Evolutionary conservation across 2,888 invertebrate species (phyloP).

Genomic region (Platycnemis pennipes): DNA sequence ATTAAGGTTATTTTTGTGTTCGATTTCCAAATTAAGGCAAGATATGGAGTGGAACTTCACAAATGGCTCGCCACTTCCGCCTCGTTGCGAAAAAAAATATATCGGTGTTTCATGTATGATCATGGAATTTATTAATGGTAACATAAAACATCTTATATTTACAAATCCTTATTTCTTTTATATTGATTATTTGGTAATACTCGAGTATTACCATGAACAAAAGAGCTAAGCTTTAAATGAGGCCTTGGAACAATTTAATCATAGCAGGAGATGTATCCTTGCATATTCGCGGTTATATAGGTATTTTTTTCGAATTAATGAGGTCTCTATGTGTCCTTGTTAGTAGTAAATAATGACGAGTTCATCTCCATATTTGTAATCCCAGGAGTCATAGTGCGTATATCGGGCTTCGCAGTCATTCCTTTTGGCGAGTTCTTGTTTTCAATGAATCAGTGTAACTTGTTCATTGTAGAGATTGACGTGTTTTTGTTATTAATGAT

Average conservation of each 20-base stretch:
- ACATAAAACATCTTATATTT: background rate
- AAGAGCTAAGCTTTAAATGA: background rate
- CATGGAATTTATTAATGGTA: background rate
- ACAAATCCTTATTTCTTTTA: background rate
- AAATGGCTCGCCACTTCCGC: constrained; percentile 66
- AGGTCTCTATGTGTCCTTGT: background rate
- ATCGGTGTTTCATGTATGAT: background rate
- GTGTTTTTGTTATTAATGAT: too few species aligned
- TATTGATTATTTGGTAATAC: background rate
- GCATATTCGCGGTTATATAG: background rate
- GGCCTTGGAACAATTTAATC: background rate
- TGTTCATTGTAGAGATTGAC: too few species aligned
- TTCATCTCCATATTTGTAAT: background rate
- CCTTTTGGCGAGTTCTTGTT: background rate
- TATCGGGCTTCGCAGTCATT: background rate
- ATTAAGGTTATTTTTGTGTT: constrained; percentile 67
- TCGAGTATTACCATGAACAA: background rate
- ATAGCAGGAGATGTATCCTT: background rate
- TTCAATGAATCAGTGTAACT: too few species aligned
- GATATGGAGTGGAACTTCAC: constrained; percentile 67
- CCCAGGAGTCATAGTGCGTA: background rate
- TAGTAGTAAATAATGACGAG: background rate
- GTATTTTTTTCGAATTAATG: background rate
- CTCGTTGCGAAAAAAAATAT: constrained; percentile 50
- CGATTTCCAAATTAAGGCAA: constrained; percentile 68